Percentiles rank a stretch among this genome's conserved stretches.
Conservation (phyloP, 2,113 vertebrate species). For the Varanus salvator region DNA sequence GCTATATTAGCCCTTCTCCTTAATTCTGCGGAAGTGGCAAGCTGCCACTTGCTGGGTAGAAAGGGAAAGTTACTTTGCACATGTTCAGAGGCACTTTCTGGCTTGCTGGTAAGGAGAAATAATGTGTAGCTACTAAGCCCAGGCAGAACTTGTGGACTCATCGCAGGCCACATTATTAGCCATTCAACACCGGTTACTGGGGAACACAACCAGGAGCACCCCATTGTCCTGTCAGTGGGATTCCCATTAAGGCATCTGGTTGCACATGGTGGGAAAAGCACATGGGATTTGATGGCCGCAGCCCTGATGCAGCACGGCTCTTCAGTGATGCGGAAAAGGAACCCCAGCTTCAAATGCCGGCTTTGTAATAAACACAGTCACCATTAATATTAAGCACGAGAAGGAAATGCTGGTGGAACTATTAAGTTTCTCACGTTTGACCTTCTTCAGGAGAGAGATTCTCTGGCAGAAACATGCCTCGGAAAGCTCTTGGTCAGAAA, state of each 20-base stretch:
- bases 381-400: not conserved
- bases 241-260: too few relatives aligned
- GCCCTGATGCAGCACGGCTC: too few relatives aligned
- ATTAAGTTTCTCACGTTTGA: not conserved
- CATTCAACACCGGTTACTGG: too few relatives aligned
- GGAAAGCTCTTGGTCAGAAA: not conserved
- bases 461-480: not conserved
- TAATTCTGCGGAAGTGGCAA: too few relatives aligned
- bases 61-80: not conserved
- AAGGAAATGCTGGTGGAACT: not conserved
- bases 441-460: not conserved
- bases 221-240: too few relatives aligned
- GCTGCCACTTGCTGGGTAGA: not conserved
- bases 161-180: not conserved
- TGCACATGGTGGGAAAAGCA: too few relatives aligned
- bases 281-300: too few relatives aligned
- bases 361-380: not conserved
- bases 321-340: too few relatives aligned
- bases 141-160: not conserved
- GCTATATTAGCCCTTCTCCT: not conserved
- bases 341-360: not conserved
- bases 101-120: not conserved
- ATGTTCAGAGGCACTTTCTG: not conserved
- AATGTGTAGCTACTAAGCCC: not conserved
- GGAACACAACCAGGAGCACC: too few relatives aligned